phyloP scores from a whole-genome alignment of 64 coral and sea anemone species.

The Porites australiensis region DNA sequence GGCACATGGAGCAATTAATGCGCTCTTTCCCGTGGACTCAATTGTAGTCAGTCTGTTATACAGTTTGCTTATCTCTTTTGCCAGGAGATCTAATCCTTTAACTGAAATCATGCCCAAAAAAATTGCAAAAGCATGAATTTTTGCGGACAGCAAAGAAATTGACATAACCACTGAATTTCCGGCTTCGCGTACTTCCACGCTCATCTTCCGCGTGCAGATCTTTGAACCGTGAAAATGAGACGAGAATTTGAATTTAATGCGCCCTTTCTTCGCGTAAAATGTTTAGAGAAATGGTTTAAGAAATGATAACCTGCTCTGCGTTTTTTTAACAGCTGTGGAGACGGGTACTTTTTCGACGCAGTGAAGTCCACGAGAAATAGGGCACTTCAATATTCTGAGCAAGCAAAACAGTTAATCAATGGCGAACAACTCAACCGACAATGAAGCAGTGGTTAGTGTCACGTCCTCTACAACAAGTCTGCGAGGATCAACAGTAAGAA shows the following conservation, averaged over 20 bases:
- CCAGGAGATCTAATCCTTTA: neutral
- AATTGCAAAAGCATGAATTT: neutral
- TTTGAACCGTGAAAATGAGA: neutral
- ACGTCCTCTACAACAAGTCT: neutral
- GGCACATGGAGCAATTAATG: conserved; percentile 42
- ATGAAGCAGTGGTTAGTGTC: neutral
- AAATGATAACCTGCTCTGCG: neutral
- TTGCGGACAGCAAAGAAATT: neutral
- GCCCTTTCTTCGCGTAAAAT: neutral
- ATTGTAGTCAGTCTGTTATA: neutral
- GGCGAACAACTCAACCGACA: conserved; percentile 23
- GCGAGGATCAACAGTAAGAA: conserved; percentile 1
- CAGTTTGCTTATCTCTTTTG: neutral
- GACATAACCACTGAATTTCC: conserved; percentile 15
- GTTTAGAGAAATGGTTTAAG: neutral
- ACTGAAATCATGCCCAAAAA: conserved; percentile 20
- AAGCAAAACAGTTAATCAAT: neutral
- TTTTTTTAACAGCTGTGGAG: conserved; percentile 2
- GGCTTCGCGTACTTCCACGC: neutral
- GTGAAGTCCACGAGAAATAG: neutral
- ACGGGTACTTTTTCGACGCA: neutral
- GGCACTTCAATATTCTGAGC: neutral
- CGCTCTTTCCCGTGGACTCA: conserved; percentile 11
- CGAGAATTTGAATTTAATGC: conserved; percentile 42
- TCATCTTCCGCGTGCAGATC: neutral